Percentiles rank a stretch among this genome's conserved stretches.
Conservation (phyloP, 2,888 invertebrate genomes). For the Chirona hameri region DNA sequence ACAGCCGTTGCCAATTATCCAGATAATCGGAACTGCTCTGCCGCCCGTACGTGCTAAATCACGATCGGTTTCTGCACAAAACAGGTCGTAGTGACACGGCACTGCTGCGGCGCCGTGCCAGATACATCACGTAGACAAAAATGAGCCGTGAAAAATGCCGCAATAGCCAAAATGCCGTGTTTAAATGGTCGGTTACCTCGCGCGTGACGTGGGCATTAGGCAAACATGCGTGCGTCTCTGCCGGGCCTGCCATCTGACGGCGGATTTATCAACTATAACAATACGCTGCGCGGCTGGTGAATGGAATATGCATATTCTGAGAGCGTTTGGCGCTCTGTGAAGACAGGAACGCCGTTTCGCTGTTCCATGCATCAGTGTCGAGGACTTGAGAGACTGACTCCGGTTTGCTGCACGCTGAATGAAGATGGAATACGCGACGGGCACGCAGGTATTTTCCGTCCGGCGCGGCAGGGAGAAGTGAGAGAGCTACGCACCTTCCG, state of each 20-base stretch:
- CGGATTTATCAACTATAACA: no score
- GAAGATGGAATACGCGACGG: no score
- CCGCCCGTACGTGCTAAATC: not conserved
- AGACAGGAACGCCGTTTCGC: no score
- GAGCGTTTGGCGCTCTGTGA: no score
- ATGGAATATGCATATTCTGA: no score
- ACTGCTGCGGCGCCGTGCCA: not conserved
- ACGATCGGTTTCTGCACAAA: not conserved
- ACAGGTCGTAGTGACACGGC: not conserved
- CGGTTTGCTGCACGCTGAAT: no score
- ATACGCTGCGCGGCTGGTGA: no score
- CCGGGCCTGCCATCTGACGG: not conserved
- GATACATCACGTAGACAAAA: not conserved
- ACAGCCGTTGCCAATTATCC: constrained; percentile 1
- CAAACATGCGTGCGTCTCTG: not conserved
- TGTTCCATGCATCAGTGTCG: no score
- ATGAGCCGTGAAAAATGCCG: constrained; percentile 10
- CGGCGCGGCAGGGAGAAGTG: no score
- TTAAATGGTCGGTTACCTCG: not conserved
- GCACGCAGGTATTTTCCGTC: no score
- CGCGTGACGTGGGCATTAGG: not conserved
- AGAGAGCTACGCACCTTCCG: no score
- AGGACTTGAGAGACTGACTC: no score
- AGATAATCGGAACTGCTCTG: not conserved
- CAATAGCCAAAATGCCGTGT: constrained; percentile 1